These are phyloP conservation scores for Corythornis vintsioides DNA, from an alignment of 2,113 vertebrate species.

Conservation along the genomic window DNA sequence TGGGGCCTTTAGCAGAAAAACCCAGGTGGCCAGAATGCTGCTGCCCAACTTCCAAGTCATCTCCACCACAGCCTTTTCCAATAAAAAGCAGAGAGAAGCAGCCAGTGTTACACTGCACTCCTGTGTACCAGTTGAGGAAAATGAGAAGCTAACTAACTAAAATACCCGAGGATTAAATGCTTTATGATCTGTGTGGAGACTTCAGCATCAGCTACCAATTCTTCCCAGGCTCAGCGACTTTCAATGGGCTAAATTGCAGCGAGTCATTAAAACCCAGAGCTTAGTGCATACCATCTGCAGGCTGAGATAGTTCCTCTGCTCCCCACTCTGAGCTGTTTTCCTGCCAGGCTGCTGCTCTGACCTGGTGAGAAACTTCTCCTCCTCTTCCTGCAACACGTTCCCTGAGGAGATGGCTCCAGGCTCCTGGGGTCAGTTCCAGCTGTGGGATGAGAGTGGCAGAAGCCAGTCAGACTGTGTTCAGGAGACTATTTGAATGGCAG, in stretches of 20 bases:
- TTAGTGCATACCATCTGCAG: conserved; percentile 33
- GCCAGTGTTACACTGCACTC: not conserved
- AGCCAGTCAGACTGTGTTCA: not conserved
- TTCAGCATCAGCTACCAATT: not conserved
- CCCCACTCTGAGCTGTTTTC: not conserved
- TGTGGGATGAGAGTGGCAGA: not conserved
- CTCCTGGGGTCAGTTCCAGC: not conserved
- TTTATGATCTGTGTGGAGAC: not conserved
- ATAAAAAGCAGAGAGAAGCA: fast-evolving
- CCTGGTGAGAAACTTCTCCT: not conserved
- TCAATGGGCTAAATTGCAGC: not conserved
- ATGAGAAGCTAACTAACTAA: not conserved
- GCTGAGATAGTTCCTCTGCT: not conserved
- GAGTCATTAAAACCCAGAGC: conserved; percentile 7
- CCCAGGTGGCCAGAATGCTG: not conserved
- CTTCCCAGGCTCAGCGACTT: conserved; percentile 31
- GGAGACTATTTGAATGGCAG: not conserved
- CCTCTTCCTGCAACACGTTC: not conserved
- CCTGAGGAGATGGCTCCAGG: not conserved
- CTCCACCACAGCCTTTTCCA: not conserved
- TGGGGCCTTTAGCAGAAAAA: not conserved
- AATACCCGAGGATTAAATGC: not conserved
- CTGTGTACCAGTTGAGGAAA: not conserved
- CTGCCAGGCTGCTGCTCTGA: conserved; percentile 10
- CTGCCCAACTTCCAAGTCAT: not conserved